Base-by-base conservation (phyloP, 2,888 invertebrate species). In the Cheilosia impressa region DNA sequence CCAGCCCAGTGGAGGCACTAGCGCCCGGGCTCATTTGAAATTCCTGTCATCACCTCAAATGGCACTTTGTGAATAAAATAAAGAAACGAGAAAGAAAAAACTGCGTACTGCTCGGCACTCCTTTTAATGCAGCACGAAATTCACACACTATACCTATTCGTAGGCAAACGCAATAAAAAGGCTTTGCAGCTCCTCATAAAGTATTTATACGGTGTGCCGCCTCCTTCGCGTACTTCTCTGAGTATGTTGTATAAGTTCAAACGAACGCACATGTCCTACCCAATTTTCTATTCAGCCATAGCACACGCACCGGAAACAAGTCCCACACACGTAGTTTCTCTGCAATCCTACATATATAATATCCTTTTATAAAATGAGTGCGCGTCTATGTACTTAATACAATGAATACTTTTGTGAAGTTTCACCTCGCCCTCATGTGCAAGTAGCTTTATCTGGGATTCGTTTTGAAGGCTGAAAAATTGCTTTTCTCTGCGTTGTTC, bases 11-110 rank as follows among this genome's bases (percentile, higher is more conserved):
- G 6, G 31, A 50, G 57, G 41, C 63, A 69, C 17, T 22, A 45
- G 19, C 34, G 57, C 34, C 13, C 27, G 50, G 43, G 65, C 53
- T 79, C 72, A 79, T 79, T 65, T 65, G 58, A 31, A 79, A 79
- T 79, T 79, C 79, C 65, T 72, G 72, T 79, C 79, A 72, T 79
- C 79, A 72, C 72, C 72, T 71, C 72, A 55, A 66, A 53, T 66
- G 65, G 66, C 58, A 72, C 72, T 72, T 72, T 72, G 65, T 65
- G 58, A 58, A 47, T 58, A 72, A 72, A 65, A 52, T 38, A 72
- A 65, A 57, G 31, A 78, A 34, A 62, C 43, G 17, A 9, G 31
- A 41, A 53, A 34, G 55, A 45, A 52, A 41, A 24, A 45, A 3
- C n/a, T 55, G 50, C 53, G 41, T 58, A 52, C 72, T n/a, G 13